Conservation (phyloP, 2,888 invertebrate species). For the Hyalella azteca region DNA sequence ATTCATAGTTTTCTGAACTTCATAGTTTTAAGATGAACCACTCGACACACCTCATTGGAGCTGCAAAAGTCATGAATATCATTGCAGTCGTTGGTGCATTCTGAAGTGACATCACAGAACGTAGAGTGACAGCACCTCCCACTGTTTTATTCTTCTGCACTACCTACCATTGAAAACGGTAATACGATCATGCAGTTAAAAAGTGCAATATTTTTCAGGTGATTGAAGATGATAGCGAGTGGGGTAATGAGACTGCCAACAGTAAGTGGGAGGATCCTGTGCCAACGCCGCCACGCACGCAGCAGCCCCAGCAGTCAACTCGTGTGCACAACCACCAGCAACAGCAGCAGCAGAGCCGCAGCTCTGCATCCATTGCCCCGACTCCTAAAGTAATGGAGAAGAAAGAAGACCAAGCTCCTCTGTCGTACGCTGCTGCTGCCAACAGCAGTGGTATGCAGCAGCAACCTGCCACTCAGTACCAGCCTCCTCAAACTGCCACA, state of each 20-base stretch:
- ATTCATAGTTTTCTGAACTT: too few species aligned
- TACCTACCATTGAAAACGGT: too few species aligned
- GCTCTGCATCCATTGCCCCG: not conserved
- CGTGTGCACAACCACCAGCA: not conserved
- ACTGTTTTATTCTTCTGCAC: too few species aligned
- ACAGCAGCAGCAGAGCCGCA: not conserved
- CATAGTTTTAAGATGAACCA: too few species aligned
- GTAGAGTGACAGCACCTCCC: too few species aligned
- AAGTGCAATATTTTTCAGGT: too few species aligned
- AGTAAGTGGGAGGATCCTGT: constrained; percentile 22
- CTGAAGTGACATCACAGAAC: too few species aligned
- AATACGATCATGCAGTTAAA: too few species aligned
- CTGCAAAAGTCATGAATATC: too few species aligned
- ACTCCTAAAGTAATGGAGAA: not conserved
- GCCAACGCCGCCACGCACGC: not conserved
- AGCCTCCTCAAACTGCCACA: not conserved
- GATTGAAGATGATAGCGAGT: not conserved
- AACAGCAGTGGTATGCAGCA: not conserved
- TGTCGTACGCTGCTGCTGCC: constrained; percentile 28
- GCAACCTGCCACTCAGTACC: not conserved
- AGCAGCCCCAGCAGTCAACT: not conserved
- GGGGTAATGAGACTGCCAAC: not conserved
- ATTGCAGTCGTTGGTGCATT: too few species aligned
- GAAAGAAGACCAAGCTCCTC: constrained; percentile 14
- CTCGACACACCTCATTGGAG: too few species aligned